These are phyloP conservation scores for Bolinopsis microptera DNA, from an alignment of 37 sponge, comb jelly and placozoan genomes.

Conservation along the genomic window DNA sequence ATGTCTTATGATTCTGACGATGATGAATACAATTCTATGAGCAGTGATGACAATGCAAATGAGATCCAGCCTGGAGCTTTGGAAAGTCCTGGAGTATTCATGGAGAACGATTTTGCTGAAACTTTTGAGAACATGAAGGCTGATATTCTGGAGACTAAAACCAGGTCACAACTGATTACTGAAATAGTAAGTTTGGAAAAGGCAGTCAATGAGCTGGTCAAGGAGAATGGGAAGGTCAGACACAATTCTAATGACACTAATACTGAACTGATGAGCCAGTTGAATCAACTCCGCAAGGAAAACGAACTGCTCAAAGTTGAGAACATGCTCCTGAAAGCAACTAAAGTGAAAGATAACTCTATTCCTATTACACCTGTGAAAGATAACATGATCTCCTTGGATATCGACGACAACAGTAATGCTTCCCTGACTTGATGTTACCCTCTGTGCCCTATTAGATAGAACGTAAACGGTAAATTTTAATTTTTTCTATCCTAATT, in stretches of 20 bases:
- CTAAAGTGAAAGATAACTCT: not conserved
- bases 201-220: slow-evolving; percentile 16
- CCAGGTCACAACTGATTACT: slow-evolving; percentile 26
- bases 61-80: not conserved
- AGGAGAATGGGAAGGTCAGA: not conserved
- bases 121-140: slow-evolving; percentile 65
- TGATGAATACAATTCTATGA: not conserved
- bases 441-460: not conserved
- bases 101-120: slow-evolving; percentile 64
- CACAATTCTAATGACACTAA: not conserved
- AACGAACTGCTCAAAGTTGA: not conserved
- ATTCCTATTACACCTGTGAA: not conserved
- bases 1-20: slow-evolving; percentile 62
- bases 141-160: slow-evolving; percentile 57
- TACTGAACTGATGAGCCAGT: not conserved
- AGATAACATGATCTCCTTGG: not conserved
- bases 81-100: slow-evolving; percentile 37
- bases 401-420: not conserved
- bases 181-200: slow-evolving; percentile 46
- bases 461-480: not conserved
- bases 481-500: too few relatives aligned
- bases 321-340: not conserved
- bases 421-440: not conserved
- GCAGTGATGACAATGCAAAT: slow-evolving; percentile 28
- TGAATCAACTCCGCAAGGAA: not conserved